These are phyloP conservation scores for Andrena fulva DNA, from an alignment of 2,888 invertebrate species.

Conservation along the genomic window DNA sequence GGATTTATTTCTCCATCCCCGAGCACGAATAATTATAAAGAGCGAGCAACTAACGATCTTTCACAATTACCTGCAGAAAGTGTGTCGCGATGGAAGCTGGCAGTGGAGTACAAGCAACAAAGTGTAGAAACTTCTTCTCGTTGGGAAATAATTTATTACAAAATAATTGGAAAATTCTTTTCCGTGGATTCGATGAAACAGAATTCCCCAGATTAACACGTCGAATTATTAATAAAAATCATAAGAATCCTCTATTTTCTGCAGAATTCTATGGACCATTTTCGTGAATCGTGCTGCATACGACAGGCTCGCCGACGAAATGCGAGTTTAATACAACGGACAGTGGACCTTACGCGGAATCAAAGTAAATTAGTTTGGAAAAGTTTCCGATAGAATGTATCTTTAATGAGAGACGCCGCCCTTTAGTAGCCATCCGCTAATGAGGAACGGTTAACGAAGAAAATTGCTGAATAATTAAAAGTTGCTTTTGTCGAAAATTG, in stretches of 20 bases:
- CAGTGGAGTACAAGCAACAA: background rate
- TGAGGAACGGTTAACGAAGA: conserved; percentile 66
- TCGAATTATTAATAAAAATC: background rate
- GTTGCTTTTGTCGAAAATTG: conserved; percentile 58
- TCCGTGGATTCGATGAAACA: background rate
- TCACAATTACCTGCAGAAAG: no score
- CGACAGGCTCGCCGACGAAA: conserved; percentile 26
- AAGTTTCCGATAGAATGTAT: conserved; percentile 64
- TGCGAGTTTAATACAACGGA: conserved; percentile 45
- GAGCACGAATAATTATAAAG: no score
- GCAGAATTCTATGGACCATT: background rate
- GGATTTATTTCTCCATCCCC: no score
- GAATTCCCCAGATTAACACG: background rate
- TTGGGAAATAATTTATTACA: background rate
- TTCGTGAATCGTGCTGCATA: background rate
- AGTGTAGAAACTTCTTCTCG: background rate
- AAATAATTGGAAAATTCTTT: background rate
- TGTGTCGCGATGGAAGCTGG: no score
- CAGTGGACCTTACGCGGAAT: conserved; percentile 46
- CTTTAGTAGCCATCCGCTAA: conserved; percentile 64
- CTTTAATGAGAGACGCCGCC: conserved; percentile 60
- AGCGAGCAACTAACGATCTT: no score
- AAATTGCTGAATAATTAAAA: conserved; percentile 65
- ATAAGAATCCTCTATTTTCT: background rate
- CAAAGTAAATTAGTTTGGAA: conserved; percentile 65